Evolutionary conservation across 2,888 invertebrate genomes (phyloP), one percentile per base, ranked within the genome.

Genomic region (Luperina nickerlii): DNA sequence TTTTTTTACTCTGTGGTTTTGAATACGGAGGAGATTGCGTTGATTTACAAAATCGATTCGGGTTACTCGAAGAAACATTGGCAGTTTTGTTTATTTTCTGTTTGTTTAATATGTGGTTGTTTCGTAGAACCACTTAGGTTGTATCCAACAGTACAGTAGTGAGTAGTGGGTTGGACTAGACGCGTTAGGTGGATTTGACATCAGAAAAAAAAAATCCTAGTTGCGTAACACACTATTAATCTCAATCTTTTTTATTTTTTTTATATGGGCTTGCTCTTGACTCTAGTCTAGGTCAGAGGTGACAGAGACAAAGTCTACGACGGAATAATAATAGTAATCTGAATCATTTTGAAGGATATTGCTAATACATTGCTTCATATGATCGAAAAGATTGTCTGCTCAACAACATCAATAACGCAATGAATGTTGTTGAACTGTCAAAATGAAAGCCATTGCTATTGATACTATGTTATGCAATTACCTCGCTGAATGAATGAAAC

Each of bases 1-100:
- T 80, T 79, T 88, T 88, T 82, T 85, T 85, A 81, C 27, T 57
- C 68, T 84, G 90, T 79, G 89, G 86, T 85, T 87, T 87, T 62
- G 69, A 80, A 69, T 81, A 74, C 65, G n/a, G 54, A 62, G 51
- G 72, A 76, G 74, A 87, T 87, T 78, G 72, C 74, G 71, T 87
- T 81, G 78, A 78, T 86, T 87, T 87, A 67, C 18, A 78, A 84
- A 83, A 88, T 89, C 80, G 84, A 89, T 89, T 78, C 68, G 69
- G 32, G 77, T 76, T 81, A 71, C 73, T 69, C 74, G 11, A 32
- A 73, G 66, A 63, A 78, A 72, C 13, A 65, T 60, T 63, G 45
- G 57, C 32, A 3, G 51, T 83, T 76, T 65, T 51, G 15, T 18
- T 68, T 76, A 7, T 8, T 83, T 70, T 66, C 45, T 83, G 68